Evolutionary conservation across 2,888 invertebrate species (phyloP).

Genomic region (Belgica antarctica): DNA sequence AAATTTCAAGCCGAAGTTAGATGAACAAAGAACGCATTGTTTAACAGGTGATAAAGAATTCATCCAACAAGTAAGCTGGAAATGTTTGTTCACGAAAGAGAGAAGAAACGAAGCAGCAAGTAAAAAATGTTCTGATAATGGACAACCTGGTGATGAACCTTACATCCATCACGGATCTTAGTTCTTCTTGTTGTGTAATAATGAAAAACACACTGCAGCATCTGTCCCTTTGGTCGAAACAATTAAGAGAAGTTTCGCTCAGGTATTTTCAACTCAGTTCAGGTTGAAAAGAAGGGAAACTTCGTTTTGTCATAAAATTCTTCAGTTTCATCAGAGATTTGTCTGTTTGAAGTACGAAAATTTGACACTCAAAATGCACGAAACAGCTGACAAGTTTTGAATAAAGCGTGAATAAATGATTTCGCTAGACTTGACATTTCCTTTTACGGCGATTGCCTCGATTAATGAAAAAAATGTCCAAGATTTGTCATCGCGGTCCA

Average conservation of each 20-base stretch:
- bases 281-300: too few relatives aligned
- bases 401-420: too few relatives aligned
- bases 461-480: too few relatives aligned
- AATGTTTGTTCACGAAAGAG: neutral
- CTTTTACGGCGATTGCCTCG: too few relatives aligned
- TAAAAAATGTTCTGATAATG: conserved; percentile 8
- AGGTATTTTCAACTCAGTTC: conserved; percentile 7
- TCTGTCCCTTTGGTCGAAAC: neutral
- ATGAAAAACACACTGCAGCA: conserved; percentile 2
- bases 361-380: too few relatives aligned
- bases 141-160: conserved; percentile 23
- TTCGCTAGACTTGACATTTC: too few relatives aligned
- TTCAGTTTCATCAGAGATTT: too few relatives aligned
- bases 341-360: too few relatives aligned
- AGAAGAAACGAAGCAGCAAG: neutral
- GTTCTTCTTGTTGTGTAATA: neutral
- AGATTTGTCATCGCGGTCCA: too few relatives aligned
- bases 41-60: conserved; percentile 37
- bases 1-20: neutral
- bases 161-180: neutral
- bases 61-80: neutral
- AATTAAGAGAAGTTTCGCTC: conserved; percentile 18
- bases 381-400: too few relatives aligned
- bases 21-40: conserved; percentile 16
- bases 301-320: neutral